These are phyloP conservation scores for Balanococcus diminutus DNA, from an alignment of 2,888 invertebrate species.

Conservation along the genomic window DNA sequence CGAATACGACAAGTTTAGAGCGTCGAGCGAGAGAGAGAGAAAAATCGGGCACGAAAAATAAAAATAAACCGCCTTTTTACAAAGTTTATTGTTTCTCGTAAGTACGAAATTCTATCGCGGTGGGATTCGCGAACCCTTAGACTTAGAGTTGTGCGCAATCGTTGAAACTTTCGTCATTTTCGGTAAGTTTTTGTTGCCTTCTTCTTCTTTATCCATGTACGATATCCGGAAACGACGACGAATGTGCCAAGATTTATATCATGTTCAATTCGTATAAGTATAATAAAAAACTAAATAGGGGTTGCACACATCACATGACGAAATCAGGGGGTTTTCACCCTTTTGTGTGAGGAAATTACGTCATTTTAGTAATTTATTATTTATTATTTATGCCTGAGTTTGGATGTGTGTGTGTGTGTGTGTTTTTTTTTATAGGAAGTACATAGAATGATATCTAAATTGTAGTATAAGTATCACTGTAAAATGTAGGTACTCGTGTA, in stretches of 20 bases:
- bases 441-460: slow-evolving; percentile 27
- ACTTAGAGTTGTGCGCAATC: background rate
- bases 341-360: too few relatives aligned
- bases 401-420: too few relatives aligned
- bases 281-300: too few relatives aligned
- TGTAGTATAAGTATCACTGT: slow-evolving; percentile 34
- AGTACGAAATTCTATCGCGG: background rate
- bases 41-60: background rate
- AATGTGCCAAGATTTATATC: background rate
- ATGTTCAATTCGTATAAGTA: too few relatives aligned
- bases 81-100: background rate
- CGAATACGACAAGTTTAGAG: background rate
- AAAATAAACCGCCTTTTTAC: background rate
- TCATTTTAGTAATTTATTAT: too few relatives aligned
- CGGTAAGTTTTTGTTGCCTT: background rate
- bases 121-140: background rate
- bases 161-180: background rate
- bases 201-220: background rate
- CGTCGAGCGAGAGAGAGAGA: background rate
- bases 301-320: too few relatives aligned
- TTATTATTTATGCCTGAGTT: too few relatives aligned
- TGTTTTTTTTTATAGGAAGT: too few relatives aligned
- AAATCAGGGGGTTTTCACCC: too few relatives aligned
- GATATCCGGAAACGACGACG: background rate
- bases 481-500: background rate